Conservation (phyloP, 2,888 invertebrate species). For the Octonoba sinensis region DNA sequence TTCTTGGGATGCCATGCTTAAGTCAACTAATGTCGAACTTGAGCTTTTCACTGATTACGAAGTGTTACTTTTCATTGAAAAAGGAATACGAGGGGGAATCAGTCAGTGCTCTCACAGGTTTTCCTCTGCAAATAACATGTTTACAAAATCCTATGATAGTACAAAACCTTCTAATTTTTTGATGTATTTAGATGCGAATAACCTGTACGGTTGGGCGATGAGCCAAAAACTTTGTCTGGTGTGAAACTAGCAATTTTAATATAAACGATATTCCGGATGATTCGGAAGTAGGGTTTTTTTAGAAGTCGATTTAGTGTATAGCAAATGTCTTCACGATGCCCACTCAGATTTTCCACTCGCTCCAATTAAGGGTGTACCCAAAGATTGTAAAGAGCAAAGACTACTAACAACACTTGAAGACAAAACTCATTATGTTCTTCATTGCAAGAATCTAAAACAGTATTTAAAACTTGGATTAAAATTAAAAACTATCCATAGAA, state of each 20-base stretch:
- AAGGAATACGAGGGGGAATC: conserved; percentile 65
- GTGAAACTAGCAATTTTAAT: neutral
- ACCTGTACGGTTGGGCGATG: conserved; percentile 58
- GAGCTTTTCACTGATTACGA: conserved; percentile 68
- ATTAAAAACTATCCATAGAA: conserved; percentile 66
- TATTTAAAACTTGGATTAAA: conserved; percentile 59
- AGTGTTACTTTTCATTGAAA: conserved; percentile 67
- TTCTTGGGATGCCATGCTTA: conserved; percentile 68
- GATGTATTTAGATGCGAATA: conserved; percentile 67
- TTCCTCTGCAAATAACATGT: conserved; percentile 35
- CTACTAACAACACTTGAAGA: neutral
- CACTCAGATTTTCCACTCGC: conserved; percentile 14
- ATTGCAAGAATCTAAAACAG: conserved; percentile 1
- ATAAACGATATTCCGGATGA: neutral
- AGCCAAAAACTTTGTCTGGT: conserved; percentile 1
- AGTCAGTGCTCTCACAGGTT: conserved; percentile 25
- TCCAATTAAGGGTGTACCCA: neutral
- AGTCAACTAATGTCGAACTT: conserved; percentile 67
- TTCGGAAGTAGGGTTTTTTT: neutral
- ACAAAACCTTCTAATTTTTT: conserved; percentile 64
- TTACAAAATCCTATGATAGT: conserved; percentile 19
- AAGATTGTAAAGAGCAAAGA: conserved; percentile 10
- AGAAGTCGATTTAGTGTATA: conserved; percentile 20
- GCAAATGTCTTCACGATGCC: neutral
- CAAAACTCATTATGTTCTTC: conserved; percentile 5